A percentile compares a stretch with the other conserved stretches of the same genome.
Conservation (phyloP, 2,888 invertebrate genomes). For the Netelia inedita region DNA sequence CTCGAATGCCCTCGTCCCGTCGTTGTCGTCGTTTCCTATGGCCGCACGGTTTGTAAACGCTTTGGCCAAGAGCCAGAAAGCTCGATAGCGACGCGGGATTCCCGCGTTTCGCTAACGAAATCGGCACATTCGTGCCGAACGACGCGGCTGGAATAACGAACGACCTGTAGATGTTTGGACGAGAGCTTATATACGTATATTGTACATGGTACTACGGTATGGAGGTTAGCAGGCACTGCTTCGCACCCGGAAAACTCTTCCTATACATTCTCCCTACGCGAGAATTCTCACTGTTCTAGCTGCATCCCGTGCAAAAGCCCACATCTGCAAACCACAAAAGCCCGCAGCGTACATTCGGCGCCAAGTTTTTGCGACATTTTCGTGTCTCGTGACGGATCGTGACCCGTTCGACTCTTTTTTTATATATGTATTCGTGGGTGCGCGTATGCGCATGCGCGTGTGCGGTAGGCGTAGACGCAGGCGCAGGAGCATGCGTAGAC, state of each 20-base stretch:
- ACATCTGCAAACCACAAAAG: conserved; percentile 48
- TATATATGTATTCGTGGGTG: background rate
- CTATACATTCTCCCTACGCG: conserved; percentile 13
- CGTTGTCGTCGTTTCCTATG: conserved; percentile 54
- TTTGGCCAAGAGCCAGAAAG: conserved; percentile 78
- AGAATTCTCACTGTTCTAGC: conserved; percentile 30
- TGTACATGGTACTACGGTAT: conserved; percentile 16
- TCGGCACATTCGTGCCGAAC: conserved; percentile 79
- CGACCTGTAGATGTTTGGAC: conserved; percentile 81
- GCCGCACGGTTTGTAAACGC: conserved; percentile 75
- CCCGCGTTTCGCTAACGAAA: conserved; percentile 76
- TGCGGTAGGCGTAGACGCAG: too few relatives aligned
- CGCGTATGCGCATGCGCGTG: too few relatives aligned
- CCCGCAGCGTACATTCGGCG: conserved; percentile 30
- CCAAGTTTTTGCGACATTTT: conserved; percentile 57
- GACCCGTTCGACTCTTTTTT: conserved; percentile 18
- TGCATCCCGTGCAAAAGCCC: background rate
- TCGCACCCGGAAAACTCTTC: conserved; percentile 26
- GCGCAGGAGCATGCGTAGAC: too few relatives aligned
- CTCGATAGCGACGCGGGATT: conserved; percentile 24
- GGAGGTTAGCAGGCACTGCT: conserved; percentile 25
- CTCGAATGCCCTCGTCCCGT: conserved; percentile 33
- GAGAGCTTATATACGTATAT: conserved; percentile 52
- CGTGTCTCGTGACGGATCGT: conserved; percentile 23
- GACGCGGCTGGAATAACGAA: conserved; percentile 78